These are phyloP conservation scores for Ceramica pisi DNA, from an alignment of 2,888 invertebrate species.

Conservation along the genomic window DNA sequence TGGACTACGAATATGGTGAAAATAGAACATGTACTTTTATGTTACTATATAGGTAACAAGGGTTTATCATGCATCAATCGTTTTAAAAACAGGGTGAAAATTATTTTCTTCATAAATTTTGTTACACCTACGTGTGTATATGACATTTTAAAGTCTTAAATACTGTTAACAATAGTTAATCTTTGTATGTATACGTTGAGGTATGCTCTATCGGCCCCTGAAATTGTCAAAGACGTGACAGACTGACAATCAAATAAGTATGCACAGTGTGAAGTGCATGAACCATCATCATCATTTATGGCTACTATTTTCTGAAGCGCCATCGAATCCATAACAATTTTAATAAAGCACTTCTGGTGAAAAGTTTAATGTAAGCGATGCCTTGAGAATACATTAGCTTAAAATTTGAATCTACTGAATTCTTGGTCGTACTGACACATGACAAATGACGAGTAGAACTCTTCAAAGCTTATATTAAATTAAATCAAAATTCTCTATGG, in stretches of 20 bases:
- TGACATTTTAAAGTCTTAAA: conserved; percentile 18
- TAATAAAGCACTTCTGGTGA: conserved; percentile 51
- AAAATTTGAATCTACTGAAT: conserved; percentile 55
- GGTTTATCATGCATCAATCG: too few species aligned
- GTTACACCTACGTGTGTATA: conserved; percentile 10
- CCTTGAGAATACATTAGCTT: conserved; percentile 54
- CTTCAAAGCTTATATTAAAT: conserved; percentile 54
- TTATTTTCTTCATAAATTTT: too few species aligned
- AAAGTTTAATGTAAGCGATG: conserved; percentile 52
- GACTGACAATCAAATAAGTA: conserved; percentile 21
- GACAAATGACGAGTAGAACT: conserved; percentile 47
- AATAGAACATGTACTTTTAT: not conserved
- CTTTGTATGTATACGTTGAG: conserved; percentile 14
- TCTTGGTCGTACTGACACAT: conserved; percentile 48
- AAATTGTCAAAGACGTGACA: conserved; percentile 33
- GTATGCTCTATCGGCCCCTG: conserved; percentile 22
- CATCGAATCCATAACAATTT: conserved; percentile 46
- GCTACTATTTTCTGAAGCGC: conserved; percentile 50
- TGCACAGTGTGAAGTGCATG: conserved; percentile 29
- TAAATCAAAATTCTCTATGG: conserved; percentile 52
- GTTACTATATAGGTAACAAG: too few species aligned
- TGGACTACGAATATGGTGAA: conserved; percentile 1
- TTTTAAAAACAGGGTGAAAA: not conserved
- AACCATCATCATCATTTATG: conserved; percentile 47
- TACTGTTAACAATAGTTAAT: conserved; percentile 13